Base-by-base conservation (phyloP, 2,888 invertebrate genomes). In the Sturmia bella region DNA sequence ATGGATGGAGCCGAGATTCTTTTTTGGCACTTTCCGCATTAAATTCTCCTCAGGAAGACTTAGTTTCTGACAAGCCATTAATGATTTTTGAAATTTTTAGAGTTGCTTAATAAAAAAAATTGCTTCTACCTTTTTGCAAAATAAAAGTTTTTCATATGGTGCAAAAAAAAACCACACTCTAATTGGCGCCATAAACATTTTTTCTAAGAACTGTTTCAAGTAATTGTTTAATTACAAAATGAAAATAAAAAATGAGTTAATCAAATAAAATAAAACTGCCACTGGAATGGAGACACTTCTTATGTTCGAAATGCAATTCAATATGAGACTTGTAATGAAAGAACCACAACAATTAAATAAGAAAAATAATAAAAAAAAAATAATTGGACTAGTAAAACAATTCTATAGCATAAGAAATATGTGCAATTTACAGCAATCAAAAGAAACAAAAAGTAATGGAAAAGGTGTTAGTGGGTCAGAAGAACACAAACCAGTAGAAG, bases 391-490 rank as follows among this genome's bases (percentile, higher is more conserved):
- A 24, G 56, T 21, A 21, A 15, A 48, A 0, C 54, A 54, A 43
- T 32, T 32, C 9, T 13, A n/a, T 11, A 17, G 17, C 43, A 63
- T 7, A 9, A 56, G 21, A 17, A 12, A 17, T 13, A 56, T 5
- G 27, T 13, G 1, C 19, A 54, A 39, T 12, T 17, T 24, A 59
- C 7, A 52, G 45, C 9, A 13, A 56, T 9, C 0, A 21, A 17
- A 13, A 15, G 13, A 6, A 41, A 11, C 24, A 61, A 48, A 43
- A 43, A 27, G 7, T n/a, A 43, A 4, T 19, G 7, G 45, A 43
- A 32, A 78, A 43, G 43, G 64, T 78, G 78, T 72, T 59, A 72
- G 15, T 78, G 57, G 78, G 78, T 78, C 64, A 78, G 17, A 17
- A 56, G 39, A 66, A 72, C 39, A 64, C 7, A 15, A 43, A 17